A percentile compares a stretch with the other conserved stretches of the same genome.
phyloP scores from a whole-genome alignment of 1,140 invertebrate species.

The Agrypnia vestita region DNA sequence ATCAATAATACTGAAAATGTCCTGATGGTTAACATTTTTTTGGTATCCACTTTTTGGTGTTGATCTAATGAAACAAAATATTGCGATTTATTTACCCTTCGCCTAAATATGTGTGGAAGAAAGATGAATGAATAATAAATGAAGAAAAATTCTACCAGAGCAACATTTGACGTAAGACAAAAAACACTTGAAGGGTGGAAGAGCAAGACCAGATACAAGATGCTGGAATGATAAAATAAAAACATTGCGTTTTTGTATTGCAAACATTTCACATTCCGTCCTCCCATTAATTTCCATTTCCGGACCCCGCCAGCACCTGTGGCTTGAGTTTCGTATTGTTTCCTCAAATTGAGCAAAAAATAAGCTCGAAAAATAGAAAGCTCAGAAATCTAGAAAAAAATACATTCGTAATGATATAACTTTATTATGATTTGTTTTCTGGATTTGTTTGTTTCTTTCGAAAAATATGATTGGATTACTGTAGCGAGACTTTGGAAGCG shows the following conservation, averaged over 20 bases:
- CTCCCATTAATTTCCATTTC: conserved; percentile 39
- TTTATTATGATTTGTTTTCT: not conserved
- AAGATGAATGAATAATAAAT: conserved; percentile 36
- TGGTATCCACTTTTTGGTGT: too few relatives aligned
- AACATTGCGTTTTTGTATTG: conserved; percentile 44
- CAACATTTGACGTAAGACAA: conserved; percentile 38
- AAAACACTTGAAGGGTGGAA: not conserved
- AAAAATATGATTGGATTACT: conserved; percentile 26
- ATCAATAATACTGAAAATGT: too few relatives aligned
- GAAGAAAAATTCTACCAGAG: conserved; percentile 9
- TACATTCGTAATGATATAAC: conserved; percentile 1
- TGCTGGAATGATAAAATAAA: conserved; percentile 36
- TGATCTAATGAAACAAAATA: too few relatives aligned
- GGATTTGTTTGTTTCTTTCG: not conserved
- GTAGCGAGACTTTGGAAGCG: not conserved
- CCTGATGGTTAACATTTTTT: too few relatives aligned
- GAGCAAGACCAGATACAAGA: conserved; percentile 9
- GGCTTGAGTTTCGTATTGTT: conserved; percentile 35
- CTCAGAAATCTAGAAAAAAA: conserved; percentile 5
- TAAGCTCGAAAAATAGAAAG: conserved; percentile 29
- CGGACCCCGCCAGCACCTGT: conserved; percentile 39
- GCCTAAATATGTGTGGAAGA: not conserved
- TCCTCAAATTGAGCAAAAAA: conserved; percentile 22
- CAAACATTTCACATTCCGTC: conserved; percentile 45
- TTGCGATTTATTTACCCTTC: too few relatives aligned